Conservation (phyloP, 2,888 invertebrate genomes). For the Drosophila limbata region DNA sequence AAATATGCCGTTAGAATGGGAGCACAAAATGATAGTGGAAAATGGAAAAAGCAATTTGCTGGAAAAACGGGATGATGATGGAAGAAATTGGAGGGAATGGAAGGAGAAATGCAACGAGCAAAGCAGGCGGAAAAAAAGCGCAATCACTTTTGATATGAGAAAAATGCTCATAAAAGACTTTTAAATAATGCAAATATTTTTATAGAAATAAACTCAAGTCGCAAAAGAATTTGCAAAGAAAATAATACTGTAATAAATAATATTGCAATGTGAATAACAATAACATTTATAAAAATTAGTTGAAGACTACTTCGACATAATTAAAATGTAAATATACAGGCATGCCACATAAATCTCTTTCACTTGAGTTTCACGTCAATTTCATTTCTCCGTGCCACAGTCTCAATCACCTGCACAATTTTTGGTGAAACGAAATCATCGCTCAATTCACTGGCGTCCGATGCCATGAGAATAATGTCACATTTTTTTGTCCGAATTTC, state of each 20-base stretch:
- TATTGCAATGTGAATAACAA: not conserved
- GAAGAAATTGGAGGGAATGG: not conserved
- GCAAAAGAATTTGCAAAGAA: not conserved
- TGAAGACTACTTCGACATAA: not conserved
- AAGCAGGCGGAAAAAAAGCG: not conserved
- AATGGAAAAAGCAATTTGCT: conserved; percentile 11
- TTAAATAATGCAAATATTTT: not conserved
- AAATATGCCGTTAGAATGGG: conserved; percentile 14
- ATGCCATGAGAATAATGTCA: too few relatives aligned
- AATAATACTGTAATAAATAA: not conserved
- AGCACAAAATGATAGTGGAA: conserved; percentile 19
- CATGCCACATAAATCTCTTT: too few relatives aligned
- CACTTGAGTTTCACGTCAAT: too few relatives aligned
- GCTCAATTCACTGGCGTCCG: too few relatives aligned
- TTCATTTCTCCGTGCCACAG: too few relatives aligned
- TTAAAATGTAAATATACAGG: too few relatives aligned
- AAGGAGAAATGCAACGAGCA: not conserved
- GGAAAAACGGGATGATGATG: not conserved
- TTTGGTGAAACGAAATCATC: too few relatives aligned
- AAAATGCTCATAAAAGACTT: not conserved
- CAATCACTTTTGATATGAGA: conserved; percentile 7
- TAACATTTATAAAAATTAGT: not conserved
- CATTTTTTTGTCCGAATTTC: too few relatives aligned
- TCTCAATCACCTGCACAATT: too few relatives aligned
- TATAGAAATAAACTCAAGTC: not conserved